Base-by-base conservation (phyloP, 1,140 invertebrate genomes). In the Yoshiicerus persimilis region DNA sequence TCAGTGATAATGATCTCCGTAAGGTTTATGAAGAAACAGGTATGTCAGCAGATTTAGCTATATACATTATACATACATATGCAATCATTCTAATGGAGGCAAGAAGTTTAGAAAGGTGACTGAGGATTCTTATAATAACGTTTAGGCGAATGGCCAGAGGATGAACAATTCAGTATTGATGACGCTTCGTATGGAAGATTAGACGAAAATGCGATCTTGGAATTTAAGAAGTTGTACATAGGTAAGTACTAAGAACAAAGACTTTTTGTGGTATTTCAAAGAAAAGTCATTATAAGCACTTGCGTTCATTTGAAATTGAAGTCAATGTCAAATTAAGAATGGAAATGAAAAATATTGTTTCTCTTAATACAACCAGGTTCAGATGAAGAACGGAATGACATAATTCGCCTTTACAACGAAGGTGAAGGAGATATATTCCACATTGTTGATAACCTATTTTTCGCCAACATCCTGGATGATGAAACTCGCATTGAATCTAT, bases 81-180 rank as follows among this genome's bases (percentile, higher is more conserved):
- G n/a, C n/a, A n/a, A n/a, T n/a, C n/a, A n/a, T n/a, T n/a, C n/a
- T n/a, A n/a, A n/a, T n/a, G n/a, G n/a, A n/a, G n/a, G n/a, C n/a
- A n/a, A n/a, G n/a, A n/a, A n/a, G n/a, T n/a, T n/a, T n/a, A n/a
- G n/a, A n/a, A n/a, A n/a, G n/a, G n/a, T n/a, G n/a, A n/a, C n/a
- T n/a, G n/a, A n/a, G n/a, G n/a, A n/a, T n/a, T n/a, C n/a, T n/a
- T n/a, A n/a, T n/a, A n/a, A n/a, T n/a, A n/a, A n/a, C n/a, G n/a
- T 47, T 47, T 47, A 90, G 89, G 89, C 16, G 64, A 41, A 25
- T 90, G 89, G 89, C 89, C 89, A 34, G 88, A 90, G 2, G 84
- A 84, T 39, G 89, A 90, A 0, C 30, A 39, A 23, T 56, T 87
- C n/a, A 75, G 41, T 9, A 32, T 89, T 30, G 87, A 86, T 56